phyloP scores from a whole-genome alignment of 2,797 vertebrate genomes.

The Arrhamphus sclerolepis region DNA sequence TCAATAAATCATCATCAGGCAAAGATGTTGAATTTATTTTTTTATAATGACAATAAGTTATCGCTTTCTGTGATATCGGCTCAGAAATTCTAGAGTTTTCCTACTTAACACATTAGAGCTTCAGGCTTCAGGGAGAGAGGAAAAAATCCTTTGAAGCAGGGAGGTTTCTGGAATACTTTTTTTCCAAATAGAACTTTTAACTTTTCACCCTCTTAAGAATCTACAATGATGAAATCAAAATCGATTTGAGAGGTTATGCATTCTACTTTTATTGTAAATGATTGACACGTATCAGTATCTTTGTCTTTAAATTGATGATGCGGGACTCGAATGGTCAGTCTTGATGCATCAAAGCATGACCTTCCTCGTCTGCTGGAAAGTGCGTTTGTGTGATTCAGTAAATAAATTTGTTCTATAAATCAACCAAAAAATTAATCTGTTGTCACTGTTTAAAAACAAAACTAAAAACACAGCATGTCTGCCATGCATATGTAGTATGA shows the following conservation, averaged over 20 bases:
- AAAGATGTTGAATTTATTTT: conserved; percentile 15
- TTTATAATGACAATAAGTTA: neutral
- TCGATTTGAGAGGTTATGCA: neutral
- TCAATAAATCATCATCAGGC: conserved; percentile 34
- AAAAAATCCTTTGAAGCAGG: neutral
- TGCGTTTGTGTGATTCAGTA: neutral
- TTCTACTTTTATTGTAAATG: too few species aligned
- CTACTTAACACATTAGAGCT: neutral
- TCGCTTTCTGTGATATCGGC: conserved; percentile 9
- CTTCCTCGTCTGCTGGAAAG: too few species aligned
- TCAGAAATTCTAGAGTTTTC: neutral
- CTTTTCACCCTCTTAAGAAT: neutral
- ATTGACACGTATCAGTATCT: too few species aligned
- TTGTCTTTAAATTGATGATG: too few species aligned
- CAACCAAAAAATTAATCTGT: neutral
- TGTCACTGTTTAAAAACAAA: neutral
- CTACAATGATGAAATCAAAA: neutral
- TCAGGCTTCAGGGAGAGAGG: too few species aligned
- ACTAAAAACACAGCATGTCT: neutral
- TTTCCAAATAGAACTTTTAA: neutral
- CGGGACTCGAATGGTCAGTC: too few species aligned
- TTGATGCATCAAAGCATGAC: too few species aligned
- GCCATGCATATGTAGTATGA: neutral
- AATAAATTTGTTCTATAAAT: too few species aligned
- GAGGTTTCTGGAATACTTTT: neutral